Conservation (phyloP, 2,888 invertebrate genomes). For the Ophioninae sp. region DNA sequence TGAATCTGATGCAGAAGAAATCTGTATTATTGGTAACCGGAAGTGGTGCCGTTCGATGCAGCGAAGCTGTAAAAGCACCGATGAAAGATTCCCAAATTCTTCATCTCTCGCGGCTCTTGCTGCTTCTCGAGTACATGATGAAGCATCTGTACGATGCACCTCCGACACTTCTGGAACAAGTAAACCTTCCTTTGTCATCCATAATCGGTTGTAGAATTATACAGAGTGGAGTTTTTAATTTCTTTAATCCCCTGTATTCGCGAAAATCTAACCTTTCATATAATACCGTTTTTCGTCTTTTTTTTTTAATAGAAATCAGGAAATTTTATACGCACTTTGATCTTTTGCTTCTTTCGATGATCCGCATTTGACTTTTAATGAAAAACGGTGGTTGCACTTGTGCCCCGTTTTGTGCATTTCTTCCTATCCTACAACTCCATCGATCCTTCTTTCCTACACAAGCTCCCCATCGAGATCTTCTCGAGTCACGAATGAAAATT, state of each 20-base stretch:
- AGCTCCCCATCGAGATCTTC: background rate
- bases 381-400: conserved; percentile 34
- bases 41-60: conserved; percentile 87
- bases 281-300: no score
- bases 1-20: conserved; percentile 98
- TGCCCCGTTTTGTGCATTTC: conserved; percentile 30
- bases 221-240: background rate
- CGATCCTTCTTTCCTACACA: conserved; percentile 2
- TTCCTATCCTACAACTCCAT: conserved; percentile 14
- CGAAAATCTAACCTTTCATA: background rate
- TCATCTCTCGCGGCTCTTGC: conserved; percentile 90
- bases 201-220: no score
- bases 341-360: background rate
- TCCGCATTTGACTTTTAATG: conserved; percentile 57
- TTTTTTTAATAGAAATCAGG: background rate
- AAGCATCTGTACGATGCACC: conserved; percentile 97
- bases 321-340: no score
- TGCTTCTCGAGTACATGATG: conserved; percentile 96
- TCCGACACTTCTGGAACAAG: conserved; percentile 92
- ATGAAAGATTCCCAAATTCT: conserved; percentile 88
- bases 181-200: conserved; percentile 74
- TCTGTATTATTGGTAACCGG: conserved; percentile 92
- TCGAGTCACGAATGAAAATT: conserved; percentile 8
- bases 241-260: background rate
- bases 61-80: conserved; percentile 84